Base-by-base conservation (phyloP, 2,797 vertebrate species). In the Eulemur coronatus region DNA sequence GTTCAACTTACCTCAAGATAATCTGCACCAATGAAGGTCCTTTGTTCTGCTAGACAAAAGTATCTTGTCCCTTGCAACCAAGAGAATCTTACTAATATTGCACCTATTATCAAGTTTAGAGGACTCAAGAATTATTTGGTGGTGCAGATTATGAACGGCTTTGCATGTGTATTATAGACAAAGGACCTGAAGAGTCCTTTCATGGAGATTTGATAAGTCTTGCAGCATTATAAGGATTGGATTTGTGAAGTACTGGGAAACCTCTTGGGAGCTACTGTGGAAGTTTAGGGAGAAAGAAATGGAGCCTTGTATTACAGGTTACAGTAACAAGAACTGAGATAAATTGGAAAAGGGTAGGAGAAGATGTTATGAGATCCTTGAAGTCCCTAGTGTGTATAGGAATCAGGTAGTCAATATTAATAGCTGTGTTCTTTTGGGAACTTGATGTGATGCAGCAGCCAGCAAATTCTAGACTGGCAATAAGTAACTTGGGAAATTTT, bases 281-380 rank as follows among this genome's bases (percentile, higher is more conserved):
- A 94, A 85, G 18, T 96, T 87, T 28, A 89, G 7, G 13, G 57
- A 95, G 55, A 81, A 91, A 61, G 35, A 90, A 73, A 30, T 28
- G 20, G 26, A 89, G 50, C 94, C 28, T 79, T 28, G 48, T 80
- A 63, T 30, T 75, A 50, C 13, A 91, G 24, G 5, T 82, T 52
- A 79, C 57, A 65, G 75, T 4, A 86, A 35, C 20, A 96, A 93
- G 52, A 89, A 67, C 43, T 38, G 67, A 79, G 52, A 86, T 72
- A 87, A 72, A 89, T 26, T 75, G 17, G 65, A 84, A 52, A 63
- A 94, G 26, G 48, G 30, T 10, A 94, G 28, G 10, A 82, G 30
- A 70, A 72, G 13, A 75, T 86, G 12, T 52, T 92, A 9, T 59
- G 82, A 91, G 14, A 46, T 89, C 70, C 43, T 81, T 14, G 11